Percentiles rank a stretch among this genome's conserved stretches.
phyloP scores from a whole-genome alignment of 2,888 invertebrate genomes.

The Andrena bicolor region DNA sequence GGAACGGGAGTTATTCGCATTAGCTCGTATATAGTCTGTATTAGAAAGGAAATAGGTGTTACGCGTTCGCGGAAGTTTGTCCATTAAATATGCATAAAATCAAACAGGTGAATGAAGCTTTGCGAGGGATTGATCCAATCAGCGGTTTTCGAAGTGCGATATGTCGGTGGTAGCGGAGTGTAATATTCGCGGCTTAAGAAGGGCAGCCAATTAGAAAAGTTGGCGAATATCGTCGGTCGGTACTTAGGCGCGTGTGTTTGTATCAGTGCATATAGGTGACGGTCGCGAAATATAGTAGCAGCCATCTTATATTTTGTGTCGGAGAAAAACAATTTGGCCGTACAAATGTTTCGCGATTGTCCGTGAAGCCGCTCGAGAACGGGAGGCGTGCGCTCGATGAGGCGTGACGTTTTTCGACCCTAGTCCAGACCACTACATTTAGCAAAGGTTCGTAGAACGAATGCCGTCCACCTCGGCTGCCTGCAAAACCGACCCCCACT shows the following conservation, averaged over 20 bases:
- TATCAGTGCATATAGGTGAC: conserved; percentile 65
- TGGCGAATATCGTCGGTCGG: conserved; percentile 61
- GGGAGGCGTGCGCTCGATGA: conserved; percentile 82
- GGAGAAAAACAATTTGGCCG: conserved; percentile 84
- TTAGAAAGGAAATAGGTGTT: neutral
- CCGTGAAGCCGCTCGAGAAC: conserved; percentile 81
- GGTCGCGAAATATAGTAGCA: conserved; percentile 82
- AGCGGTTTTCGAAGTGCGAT: conserved; percentile 51
- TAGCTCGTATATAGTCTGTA: neutral
- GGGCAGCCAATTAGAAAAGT: conserved; percentile 65
- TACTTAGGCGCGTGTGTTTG: conserved; percentile 58
- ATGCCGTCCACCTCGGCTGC: conserved; percentile 42
- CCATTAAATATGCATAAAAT: conserved; percentile 58
- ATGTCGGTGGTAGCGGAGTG: conserved; percentile 36
- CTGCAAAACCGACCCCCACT: conserved; percentile 60
- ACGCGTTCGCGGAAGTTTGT: conserved; percentile 17
- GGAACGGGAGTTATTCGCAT: conserved; percentile 1
- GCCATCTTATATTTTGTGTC: conserved; percentile 85
- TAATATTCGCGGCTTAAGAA: conserved; percentile 58
- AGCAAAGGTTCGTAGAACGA: conserved; percentile 83
- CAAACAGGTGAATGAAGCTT: conserved; percentile 66
- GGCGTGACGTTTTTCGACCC: conserved; percentile 83
- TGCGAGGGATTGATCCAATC: conserved; percentile 59
- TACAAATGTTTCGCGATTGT: conserved; percentile 83
- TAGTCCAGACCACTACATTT: conserved; percentile 83